phyloP scores from a whole-genome alignment of 2,113 vertebrate species.

The Puntigrus tetrazona region DNA sequence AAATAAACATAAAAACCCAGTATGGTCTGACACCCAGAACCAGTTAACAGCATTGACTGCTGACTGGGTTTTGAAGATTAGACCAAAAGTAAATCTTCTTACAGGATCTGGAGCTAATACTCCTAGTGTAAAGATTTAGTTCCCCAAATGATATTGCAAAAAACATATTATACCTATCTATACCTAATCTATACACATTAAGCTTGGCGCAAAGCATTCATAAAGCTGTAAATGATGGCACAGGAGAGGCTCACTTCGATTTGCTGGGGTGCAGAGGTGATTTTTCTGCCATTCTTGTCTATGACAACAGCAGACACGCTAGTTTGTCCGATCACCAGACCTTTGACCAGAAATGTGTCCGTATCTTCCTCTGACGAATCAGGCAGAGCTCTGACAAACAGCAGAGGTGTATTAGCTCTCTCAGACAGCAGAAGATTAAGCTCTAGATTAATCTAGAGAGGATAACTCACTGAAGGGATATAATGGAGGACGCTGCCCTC shows the following conservation, averaged over 20 bases:
- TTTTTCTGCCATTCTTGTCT: conserved; percentile 78
- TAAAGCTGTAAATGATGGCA: background rate
- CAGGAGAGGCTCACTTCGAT: conserved; percentile 82
- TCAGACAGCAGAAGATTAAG: background rate
- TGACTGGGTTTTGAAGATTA: background rate
- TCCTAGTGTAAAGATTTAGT: too few relatives aligned
- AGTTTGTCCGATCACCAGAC: conserved; percentile 85
- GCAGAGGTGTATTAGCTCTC: background rate
- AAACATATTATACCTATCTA: background rate
- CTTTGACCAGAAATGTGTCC: conserved; percentile 82
- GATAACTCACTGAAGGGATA: conserved; percentile 86
- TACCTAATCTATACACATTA: background rate
- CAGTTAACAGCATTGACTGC: background rate
- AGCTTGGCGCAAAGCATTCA: background rate
- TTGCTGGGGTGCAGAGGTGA: conserved; percentile 83
- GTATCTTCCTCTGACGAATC: conserved; percentile 84
- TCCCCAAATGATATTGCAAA: too few relatives aligned
- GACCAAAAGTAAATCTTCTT: too few relatives aligned
- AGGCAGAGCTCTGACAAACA: background rate
- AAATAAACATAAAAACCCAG: too few relatives aligned
- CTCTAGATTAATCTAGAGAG: background rate
- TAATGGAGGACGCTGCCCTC: conserved; percentile 82
- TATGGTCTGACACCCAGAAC: too few relatives aligned
- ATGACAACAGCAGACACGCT: conserved; percentile 81
- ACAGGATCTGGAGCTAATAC: too few relatives aligned